These are phyloP conservation scores for Oopsacas minuta DNA, from an alignment of 37 sponge, comb jelly and placozoan species.

Conservation along the genomic window DNA sequence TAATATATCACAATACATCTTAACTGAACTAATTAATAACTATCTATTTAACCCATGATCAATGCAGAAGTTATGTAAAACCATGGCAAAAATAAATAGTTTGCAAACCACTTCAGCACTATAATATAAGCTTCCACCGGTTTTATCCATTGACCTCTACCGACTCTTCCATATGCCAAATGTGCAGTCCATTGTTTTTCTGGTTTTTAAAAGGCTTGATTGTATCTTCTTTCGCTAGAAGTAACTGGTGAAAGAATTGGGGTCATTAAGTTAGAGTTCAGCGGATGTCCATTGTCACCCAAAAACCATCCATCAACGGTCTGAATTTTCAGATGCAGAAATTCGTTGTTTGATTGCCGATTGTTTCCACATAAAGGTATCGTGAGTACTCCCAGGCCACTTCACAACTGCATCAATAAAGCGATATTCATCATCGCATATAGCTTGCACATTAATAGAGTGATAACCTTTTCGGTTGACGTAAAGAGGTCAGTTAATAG, in stretches of 20 bases:
- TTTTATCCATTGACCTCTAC: slow-evolving; percentile 9
- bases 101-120: not conserved
- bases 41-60: not conserved
- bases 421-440: not conserved
- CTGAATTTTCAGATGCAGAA: not conserved
- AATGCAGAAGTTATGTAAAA: not conserved
- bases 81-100: not conserved
- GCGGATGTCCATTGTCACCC: not conserved
- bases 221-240: not conserved
- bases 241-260: not conserved
- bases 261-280: not conserved
- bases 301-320: slow-evolving; percentile 1
- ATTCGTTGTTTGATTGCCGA: not conserved
- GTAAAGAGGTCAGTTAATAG: not conserved
- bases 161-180: slow-evolving; percentile 12
- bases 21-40: not conserved
- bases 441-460: not conserved
- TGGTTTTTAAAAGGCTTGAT: not conserved
- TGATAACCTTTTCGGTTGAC: slow-evolving; percentile 14
- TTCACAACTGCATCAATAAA: slow-evolving; percentile 17
- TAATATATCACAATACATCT: not conserved
- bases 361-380: not conserved
- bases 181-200: not conserved
- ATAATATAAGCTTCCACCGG: not conserved
- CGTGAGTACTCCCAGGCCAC: slow-evolving; percentile 4